Evolutionary conservation across 1,140 invertebrate genomes (phyloP), one percentile per base, ranked within the genome.

Genomic region (Matsumurasca onukii): DNA sequence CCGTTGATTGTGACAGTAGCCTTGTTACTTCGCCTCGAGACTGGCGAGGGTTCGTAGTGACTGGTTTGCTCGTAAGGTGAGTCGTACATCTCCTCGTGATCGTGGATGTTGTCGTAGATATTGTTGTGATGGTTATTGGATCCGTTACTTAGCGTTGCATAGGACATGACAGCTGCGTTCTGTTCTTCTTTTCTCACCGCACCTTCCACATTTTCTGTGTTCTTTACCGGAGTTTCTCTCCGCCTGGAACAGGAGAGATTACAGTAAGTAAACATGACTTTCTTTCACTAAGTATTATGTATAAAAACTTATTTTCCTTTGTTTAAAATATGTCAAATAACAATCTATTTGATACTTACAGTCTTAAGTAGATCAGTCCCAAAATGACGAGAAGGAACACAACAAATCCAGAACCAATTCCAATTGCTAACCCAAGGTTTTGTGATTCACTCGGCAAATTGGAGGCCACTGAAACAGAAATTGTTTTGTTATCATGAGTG

Each of bases 91-190:
- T 88, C 89, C 75, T 91, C 89, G 29, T 31, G 48, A 48, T 88
- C 86, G 71, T 85, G 86, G 61, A 90, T 88, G 75, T 90, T 89
- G 76, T 91, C 89, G 75, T 91, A 91, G 69, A 90, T 86, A 55
- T 82, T 80, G 73, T 86, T 86, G 17, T 84, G 77, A 62, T 76
- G 73, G 17, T 84, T 82, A 71, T 85, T 85, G n/a, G 84, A 85
- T n/a, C 84, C 82, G 74, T 90, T 89, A 73, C 88, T 90, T 0
- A 91, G 78, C 15, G 87, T 91, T 13, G 91, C 89, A 74, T 93
- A 93, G 31, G 91, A 92, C 90, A 93, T 92, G 0, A 93, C 91
- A 0, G 91, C 90, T 0, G 91, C 91, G 75, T 88, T 91, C 74
- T 91, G 86, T 73, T 93, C 90, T 79, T 93, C 91, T 77, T 93